Evolutionary conservation across 2,888 invertebrate species (phyloP).

Genomic region (Pollenia amentaria): DNA sequence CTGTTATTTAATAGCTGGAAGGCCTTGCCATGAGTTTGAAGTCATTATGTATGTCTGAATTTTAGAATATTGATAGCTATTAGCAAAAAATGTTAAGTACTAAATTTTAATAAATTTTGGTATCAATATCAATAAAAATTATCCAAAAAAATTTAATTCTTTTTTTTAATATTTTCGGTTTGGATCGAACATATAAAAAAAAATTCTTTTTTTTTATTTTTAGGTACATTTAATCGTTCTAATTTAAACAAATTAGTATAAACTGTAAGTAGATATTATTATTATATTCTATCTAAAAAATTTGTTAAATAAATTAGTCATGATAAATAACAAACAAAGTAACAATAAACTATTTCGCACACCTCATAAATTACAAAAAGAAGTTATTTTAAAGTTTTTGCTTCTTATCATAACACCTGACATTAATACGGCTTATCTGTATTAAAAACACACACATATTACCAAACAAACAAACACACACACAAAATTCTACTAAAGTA

Average conservation of each 20-base stretch:
- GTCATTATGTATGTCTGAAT: too few species aligned
- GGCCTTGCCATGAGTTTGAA: too few species aligned
- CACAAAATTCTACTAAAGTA: not conserved
- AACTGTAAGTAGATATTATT: conserved; percentile 3
- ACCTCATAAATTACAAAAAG: conserved; percentile 18
- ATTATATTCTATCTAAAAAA: not conserved
- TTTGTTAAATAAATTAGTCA: not conserved
- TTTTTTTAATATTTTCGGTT: too few species aligned
- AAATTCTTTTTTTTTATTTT: conserved; percentile 7
- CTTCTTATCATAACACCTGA: conserved; percentile 46
- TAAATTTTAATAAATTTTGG: too few species aligned
- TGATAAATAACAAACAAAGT: not conserved
- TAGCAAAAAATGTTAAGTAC: too few species aligned
- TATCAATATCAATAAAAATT: too few species aligned
- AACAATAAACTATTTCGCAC: conserved; percentile 27
- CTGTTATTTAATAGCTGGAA: too few species aligned
- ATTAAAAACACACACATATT: not conserved
- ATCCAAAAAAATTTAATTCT: too few species aligned
- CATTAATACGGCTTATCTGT: conserved; percentile 54
- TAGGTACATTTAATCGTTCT: conserved; percentile 10
- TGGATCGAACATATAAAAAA: too few species aligned
- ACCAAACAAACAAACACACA: not conserved
- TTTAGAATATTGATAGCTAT: too few species aligned
- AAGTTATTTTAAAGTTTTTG: conserved; percentile 15
- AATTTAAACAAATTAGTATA: too few species aligned